Base-by-base conservation (phyloP, 2,797 vertebrate species). In the Pipistrellus pipistrellus region DNA sequence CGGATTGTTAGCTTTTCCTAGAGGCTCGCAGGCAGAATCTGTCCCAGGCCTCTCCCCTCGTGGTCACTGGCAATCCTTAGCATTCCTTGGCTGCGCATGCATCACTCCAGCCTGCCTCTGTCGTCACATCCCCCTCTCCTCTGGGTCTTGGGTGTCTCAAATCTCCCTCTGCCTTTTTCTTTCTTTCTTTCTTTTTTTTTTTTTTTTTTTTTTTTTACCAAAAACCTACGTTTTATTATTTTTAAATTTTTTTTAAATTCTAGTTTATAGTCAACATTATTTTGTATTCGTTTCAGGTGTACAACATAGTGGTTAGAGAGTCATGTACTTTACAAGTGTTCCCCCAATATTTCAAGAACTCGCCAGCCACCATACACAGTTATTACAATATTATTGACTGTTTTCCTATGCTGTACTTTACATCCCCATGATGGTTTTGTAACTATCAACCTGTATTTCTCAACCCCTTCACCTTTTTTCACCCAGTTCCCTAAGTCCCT, bases 1-100 rank as follows among this genome's bases (percentile, higher is more conserved):
- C 55, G 84, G 92, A 17, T 8, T 68, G 41, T 12, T 84, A 87
- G 41, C 72, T 73, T 81, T 88, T 75, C 81, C 81, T 64, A 66
- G 78, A 46, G 44, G 15, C 30, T 23, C 41, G 2, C 13, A 84
- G 66, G 57, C 38, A 55, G 57, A 91, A 38, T 82, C 38, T n/a
- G 17, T 48, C 64, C 51, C 30, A 18, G 0, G 8, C 25, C 38
- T 84, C 44, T 68, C 73, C 75, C 17, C 23, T 32, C 2, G 35
- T 62, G 68, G 53, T 51, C 73, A 13, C 72, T 66, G 88, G 85
- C 41, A 46, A 27, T 6, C 21, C 53, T 30, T 21, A 20, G 71
- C 35, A 30, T 82, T 62, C 44, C n/a, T 48, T 62, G 20, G 46
- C n/a, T 46, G 17, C 1, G 38, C 53, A 53, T 8, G 2, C 0